Evolutionary conservation across 2,797 vertebrate genomes (phyloP), one percentile per base, ranked within the genome.

Genomic region (Kryptolebias ocellatus): DNA sequence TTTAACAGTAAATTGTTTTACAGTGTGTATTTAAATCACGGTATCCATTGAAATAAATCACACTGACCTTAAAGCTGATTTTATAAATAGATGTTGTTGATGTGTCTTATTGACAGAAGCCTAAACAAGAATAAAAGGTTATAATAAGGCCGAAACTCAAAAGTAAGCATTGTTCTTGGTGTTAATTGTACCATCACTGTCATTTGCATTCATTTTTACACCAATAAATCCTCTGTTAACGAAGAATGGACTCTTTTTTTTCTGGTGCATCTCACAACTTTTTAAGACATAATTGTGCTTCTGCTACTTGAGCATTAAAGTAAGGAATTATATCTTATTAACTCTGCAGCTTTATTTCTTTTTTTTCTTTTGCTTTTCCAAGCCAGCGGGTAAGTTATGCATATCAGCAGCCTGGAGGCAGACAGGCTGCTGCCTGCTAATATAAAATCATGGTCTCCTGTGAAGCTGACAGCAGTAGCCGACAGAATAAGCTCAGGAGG

Each of bases 341-440:
- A 28, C 59, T 62, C 15, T 67, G 60, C 28, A 39, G 18, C 51
- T 65, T 57, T 42, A 20, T n/a, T 28, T 27, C 6, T 42, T 24
- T 53, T 39, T 42, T 20, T 18, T 12, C 31, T 42, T 17, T 9
- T 16, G 37, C 47, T 51, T 24, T 24, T 39, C 50, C 20, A 34
- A 56, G 70, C 65, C 54, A 6, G 8, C 7, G 74, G 60, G 39
- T 73, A 59, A 77, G 79, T 75, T 77, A 72, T 79, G 79, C 82
- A 51, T 37, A 2, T 37, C 72, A 29, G 76, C 80, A 64, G 77
- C 83, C 82, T 16, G 61, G 15, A 80, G 80, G 76, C 68, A 65
- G 81, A 76, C 79, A 53, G 49, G 70, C 72, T 54, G 72, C 86
- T 69, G 80, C 79, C 78, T 74, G 79, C 79, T 83, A 80, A 85